Base-by-base conservation (phyloP, 2,888 invertebrate genomes). In the Agrochola circellaris region DNA sequence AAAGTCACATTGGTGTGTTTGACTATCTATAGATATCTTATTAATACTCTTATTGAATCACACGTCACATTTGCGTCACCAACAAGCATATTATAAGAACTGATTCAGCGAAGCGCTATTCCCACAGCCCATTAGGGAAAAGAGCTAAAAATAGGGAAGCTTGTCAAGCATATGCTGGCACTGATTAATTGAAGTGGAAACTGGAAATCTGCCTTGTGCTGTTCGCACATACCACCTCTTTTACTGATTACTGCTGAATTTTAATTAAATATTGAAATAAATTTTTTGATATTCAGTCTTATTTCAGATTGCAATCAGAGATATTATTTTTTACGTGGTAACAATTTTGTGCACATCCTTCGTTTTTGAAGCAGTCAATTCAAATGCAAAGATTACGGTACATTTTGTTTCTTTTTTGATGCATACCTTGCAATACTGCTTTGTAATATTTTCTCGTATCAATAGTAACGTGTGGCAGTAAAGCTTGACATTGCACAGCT, bases 141-240 rank as follows among this genome's bases (percentile, higher is more conserved):
- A 81, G 85, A 83, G 83, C 79, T 87, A 88, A 90, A 89, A 89
- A 88, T 88, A 87, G 87, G 83, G 70, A 75, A 82, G 79, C 71
- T 85, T 89, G 84, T 89, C 88, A 88, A 87, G 84, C 85, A 81
- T 88, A 84, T 81, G 83, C 85, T 84, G 85, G 85, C 88, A 87
- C 89, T 90, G 89, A 90, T 91, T 91, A 91, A 92, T 92, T 90
- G 90, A 89, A 89, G 83, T 89, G 90, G 85, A 90, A 90, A 89
- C 87, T 85, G 86, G 85, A 88, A 88, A 88, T 87, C 75, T 85
- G 82, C 84, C 79, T 75, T 85, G 77, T 83, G 82, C 80, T 84
- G 77, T 80, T 78, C 76, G 81, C 81, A 80, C 79, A 88, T 42
- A 71, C 66, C 61, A 65, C 72, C 77, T 84, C 66, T 73, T 67